Evolutionary conservation across 2,797 vertebrate species (phyloP), one percentile per base, ranked within the genome.

Genomic region (Cynodonichthys magdalenae): DNA sequence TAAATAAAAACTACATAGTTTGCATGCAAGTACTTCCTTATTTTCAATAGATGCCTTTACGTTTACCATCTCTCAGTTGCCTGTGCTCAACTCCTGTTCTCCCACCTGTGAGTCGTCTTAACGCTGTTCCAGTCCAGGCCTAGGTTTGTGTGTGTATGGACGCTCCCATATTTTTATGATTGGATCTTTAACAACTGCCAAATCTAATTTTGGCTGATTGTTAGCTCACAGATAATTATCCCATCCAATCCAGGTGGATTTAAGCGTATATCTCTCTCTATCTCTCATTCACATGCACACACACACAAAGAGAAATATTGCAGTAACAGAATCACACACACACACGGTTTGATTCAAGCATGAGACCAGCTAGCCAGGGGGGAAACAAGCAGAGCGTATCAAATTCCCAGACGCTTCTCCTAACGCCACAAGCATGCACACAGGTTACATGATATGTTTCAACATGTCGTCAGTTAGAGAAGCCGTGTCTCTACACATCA

Each of bases 51-150:
- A 66, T 65, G 66, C 69, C 50, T 66, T 39, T 77, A 42, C 65
- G 57, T 82, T 83, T 76, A 62, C 66, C 75, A 80, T 82, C 78
- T 64, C 73, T 83, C 79, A 80, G 78, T 74, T 75, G 72, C 71
- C 76, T 68, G 27, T 49, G 18, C 49, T 56, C 36, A 59, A 17
- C 52, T 74, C 50, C 66, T 20, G 24, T 63, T 71, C 67, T 69
- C 49, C 57, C 64, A 82, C 83, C 81, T 82, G 67, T 68, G 71
- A 75, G 59, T 59, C 12, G 1, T 69, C 79, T 71, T 79, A 87
- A 81, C 72, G 39, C 52, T 8, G 27, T 57, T 54, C 18, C 19
- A 61, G 80, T 79, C 66, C 53, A 77, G 71, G 65, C 58, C 68
- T 69, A 70, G 71, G 72, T 85, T 74, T 72, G 56, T 72, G 14